Evolutionary conservation across 2,113 vertebrate genomes (phyloP).

Genomic region (Puntigrus tetrazona): DNA sequence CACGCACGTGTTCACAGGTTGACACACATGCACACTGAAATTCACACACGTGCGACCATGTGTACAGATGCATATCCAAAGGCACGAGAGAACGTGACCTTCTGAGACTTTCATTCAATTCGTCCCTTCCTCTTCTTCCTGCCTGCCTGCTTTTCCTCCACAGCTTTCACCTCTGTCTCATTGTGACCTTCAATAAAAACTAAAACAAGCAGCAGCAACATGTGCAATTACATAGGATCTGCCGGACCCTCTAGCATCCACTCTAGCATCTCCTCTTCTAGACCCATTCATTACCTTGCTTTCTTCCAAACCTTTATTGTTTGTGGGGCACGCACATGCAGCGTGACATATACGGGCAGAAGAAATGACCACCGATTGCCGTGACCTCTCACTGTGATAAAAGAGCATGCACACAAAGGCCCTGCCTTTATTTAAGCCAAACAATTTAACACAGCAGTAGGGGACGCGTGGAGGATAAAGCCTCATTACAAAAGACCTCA

Average conservation of each 20-base stretch:
- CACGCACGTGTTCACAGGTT: background rate
- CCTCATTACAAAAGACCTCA: background rate
- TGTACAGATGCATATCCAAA: background rate
- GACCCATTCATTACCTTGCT: background rate
- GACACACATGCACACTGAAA: background rate
- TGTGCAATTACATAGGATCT: conserved; percentile 14
- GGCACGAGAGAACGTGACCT: background rate
- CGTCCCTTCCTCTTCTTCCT: background rate
- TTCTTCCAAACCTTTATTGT: background rate
- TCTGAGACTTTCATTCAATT: background rate
- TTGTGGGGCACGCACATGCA: background rate
- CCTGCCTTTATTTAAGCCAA: conserved; percentile 6
- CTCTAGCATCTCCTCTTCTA: background rate
- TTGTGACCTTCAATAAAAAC: background rate
- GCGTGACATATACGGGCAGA: background rate
- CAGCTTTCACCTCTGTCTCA: background rate
- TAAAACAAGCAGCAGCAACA: conserved; percentile 12
- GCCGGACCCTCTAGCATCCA: background rate
- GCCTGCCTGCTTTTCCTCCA: background rate
- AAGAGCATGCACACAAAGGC: conserved; percentile 2
- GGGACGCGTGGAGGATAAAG: background rate
- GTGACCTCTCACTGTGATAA: background rate
- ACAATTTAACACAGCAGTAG: conserved; percentile 4
- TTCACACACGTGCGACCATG: background rate
- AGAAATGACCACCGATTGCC: background rate